Base-by-base conservation (phyloP, 1,140 invertebrate species). In the Camponotus vicinus region DNA sequence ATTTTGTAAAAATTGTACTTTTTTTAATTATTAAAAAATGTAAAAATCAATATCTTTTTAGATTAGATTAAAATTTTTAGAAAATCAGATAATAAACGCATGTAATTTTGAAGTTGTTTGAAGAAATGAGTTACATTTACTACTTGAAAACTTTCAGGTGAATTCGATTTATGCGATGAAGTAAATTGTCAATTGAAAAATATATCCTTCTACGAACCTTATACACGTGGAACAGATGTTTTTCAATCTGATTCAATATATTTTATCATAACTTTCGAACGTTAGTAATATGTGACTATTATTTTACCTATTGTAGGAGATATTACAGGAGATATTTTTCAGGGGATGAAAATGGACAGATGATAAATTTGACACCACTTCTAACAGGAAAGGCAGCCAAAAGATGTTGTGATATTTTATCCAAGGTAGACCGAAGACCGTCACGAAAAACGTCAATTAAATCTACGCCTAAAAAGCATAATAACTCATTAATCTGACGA, bases 101-200 rank as follows among this genome's bases (percentile, higher is more conserved):
- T 15, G 1, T 52, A 4, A 52, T 52, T 52, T 52, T 52, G 13
- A 52, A 4, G 13, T 52, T 5, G 27, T 27, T 27, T 27, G 27
- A 27, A 27, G 27, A 52, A 52, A 52, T 52, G 13, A 52, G 0
- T 52, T 52, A 15, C 4, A 52, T 18, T 52, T 52, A 15, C 1
- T 52, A 52, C 11, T 8, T 49, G 15, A 8, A 5, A 15, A 49
- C 13, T 52, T 42, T 9, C 40, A 89, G 89, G 21, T 18, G 85
- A 89, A 27, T 87, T 87, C 15, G 88, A 90, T 64, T 87, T 90
- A 42, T 90, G 79, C 0, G 89, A 90, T n/a, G 88, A 90, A 52
- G 7, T 75, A n/a, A 87, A 42, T 55, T 89, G 85, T 11, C 61
- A 70, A 0, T 42, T 79, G 27, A 87, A 18, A n/a, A 89, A 52